Conservation (phyloP, 2,888 invertebrate species). For the Pollenia griseotomentosa region DNA sequence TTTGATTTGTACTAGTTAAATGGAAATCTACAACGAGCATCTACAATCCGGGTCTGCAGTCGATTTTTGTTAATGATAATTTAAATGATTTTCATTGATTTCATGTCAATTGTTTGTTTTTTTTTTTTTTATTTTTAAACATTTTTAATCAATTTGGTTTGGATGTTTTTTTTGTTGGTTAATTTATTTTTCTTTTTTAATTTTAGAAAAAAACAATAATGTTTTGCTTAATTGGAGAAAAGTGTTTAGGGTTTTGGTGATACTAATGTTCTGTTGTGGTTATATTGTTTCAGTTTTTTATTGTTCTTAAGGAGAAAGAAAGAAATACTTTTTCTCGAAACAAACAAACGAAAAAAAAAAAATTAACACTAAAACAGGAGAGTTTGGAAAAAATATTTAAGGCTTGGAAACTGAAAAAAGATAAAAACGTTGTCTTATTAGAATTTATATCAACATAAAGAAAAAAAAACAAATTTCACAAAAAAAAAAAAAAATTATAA, state of each 20-base stretch:
- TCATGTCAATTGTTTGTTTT: constrained; percentile 62
- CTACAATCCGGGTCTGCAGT: constrained; percentile 83
- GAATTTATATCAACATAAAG: neutral
- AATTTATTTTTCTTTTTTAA: constrained; percentile 57
- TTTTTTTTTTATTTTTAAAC: constrained; percentile 10
- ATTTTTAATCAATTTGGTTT: constrained; percentile 64
- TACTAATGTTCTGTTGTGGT: constrained; percentile 74
- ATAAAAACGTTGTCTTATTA: neutral
- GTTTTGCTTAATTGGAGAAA: constrained; percentile 71
- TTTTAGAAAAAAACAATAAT: constrained; percentile 69
- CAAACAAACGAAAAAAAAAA: constrained; percentile 15
- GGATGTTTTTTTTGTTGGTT: constrained; percentile 54
- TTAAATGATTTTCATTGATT: constrained; percentile 64
- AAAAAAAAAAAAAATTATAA: constrained; percentile 7
- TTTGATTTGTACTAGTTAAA: constrained; percentile 7
- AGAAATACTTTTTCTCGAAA: constrained; percentile 46
- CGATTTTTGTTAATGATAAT: constrained; percentile 77
- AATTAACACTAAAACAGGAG: constrained; percentile 11
- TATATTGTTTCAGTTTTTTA: constrained; percentile 74
- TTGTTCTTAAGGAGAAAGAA: constrained; percentile 62
- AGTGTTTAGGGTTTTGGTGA: constrained; percentile 73
- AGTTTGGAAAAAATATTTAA: neutral
- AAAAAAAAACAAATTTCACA: neutral
- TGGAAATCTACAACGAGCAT: constrained; percentile 69
- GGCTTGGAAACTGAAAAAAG: constrained; percentile 19